Conservation (phyloP, 2,888 invertebrate species). For the Aricia artaxerxes region DNA sequence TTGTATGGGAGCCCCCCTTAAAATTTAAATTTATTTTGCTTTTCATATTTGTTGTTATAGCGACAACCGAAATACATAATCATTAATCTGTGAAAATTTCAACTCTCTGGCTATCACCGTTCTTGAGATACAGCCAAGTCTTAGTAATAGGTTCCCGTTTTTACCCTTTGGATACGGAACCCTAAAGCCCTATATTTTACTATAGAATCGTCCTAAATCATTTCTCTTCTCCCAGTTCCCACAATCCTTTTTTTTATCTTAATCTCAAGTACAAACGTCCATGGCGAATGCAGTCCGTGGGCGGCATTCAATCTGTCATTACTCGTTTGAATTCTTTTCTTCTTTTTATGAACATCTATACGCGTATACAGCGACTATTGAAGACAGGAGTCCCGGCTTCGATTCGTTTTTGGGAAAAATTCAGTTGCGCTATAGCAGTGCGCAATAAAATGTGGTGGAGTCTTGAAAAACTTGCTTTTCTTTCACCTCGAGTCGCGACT, state of each 20-base stretch:
- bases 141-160: too few relatives aligned
- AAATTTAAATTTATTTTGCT: too few relatives aligned
- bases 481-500: background rate
- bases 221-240: constrained; percentile 26
- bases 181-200: background rate
- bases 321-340: constrained; percentile 28
- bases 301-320: constrained; percentile 31
- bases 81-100: too few relatives aligned
- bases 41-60: too few relatives aligned
- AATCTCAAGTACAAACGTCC: constrained; percentile 28
- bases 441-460: background rate
- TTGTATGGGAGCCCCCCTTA: too few relatives aligned
- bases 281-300: constrained; percentile 27
- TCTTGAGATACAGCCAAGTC: too few relatives aligned
- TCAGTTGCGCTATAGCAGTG: constrained; percentile 1
- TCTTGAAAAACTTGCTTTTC: background rate
- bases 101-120: too few relatives aligned
- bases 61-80: too few relatives aligned
- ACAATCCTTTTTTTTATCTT: constrained; percentile 31
- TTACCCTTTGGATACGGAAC: too few relatives aligned
- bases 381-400: background rate
- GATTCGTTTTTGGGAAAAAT: background rate
- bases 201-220: background rate
- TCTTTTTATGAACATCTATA: background rate
- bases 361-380: background rate